A percentile compares a stretch with the other conserved stretches of the same genome.
phyloP scores from a whole-genome alignment of 2,797 vertebrate species.

The Fringilla coelebs region DNA sequence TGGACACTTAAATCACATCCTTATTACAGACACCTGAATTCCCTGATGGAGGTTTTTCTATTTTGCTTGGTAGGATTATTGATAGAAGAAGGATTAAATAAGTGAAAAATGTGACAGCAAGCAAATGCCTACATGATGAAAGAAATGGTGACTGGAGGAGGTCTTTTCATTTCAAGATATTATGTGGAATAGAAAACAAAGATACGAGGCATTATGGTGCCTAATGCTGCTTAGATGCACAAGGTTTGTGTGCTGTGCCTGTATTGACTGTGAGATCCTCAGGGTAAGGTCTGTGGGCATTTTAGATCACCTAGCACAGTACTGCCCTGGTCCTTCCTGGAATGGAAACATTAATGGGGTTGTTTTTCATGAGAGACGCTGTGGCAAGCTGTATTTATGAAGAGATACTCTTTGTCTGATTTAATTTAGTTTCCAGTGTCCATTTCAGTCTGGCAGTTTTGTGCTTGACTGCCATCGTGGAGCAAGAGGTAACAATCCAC shows the following conservation, averaged over 20 bases:
- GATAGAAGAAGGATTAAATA: not conserved
- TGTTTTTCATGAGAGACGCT: not conserved
- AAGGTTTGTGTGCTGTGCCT: not conserved
- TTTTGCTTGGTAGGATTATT: not conserved
- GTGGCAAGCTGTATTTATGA: not conserved
- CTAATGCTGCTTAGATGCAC: not conserved
- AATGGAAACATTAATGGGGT: not conserved
- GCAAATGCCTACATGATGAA: not conserved
- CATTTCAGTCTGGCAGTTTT: not conserved
- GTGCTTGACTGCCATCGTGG: fast-evolving
- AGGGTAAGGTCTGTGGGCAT: not conserved
- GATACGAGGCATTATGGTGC: not conserved
- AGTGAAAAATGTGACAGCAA: not conserved
- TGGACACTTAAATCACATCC: not conserved
- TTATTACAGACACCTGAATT: not conserved
- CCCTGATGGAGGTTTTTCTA: not conserved
- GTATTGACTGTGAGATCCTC: not conserved
- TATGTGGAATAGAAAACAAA: not conserved
- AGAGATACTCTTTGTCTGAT: not conserved
- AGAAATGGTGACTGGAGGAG: not conserved
- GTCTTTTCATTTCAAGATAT: not conserved
- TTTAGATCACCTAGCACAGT: not conserved
- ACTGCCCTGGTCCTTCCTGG: not conserved
- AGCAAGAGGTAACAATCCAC: not conserved
- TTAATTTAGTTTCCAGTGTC: not conserved